Percentiles rank a stretch among this genome's conserved stretches.
These are phyloP conservation scores for Emydura subglobosa DNA, from an alignment of 2,113 vertebrate species.

Conservation along the genomic window DNA sequence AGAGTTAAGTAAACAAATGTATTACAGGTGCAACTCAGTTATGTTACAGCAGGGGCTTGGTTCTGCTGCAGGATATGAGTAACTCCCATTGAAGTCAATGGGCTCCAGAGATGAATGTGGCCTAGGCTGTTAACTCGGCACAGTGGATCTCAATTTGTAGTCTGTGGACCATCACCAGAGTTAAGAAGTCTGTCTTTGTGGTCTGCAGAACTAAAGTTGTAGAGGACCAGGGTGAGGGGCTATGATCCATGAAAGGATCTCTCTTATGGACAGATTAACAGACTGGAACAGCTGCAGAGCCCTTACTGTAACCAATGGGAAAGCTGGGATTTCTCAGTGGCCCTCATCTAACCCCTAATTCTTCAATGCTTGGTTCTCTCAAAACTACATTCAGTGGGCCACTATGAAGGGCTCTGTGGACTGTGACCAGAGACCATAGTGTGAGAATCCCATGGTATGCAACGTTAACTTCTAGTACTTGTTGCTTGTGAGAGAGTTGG, in stretches of 20 bases:
- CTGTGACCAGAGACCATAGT: background rate
- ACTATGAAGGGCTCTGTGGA: too few relatives aligned
- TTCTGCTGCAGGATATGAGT: background rate
- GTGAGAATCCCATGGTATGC: background rate
- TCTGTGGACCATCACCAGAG: background rate
- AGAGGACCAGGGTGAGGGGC: background rate
- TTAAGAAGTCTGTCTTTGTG: background rate
- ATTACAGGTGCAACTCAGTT: background rate
- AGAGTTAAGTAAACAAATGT: background rate
- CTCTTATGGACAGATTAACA: too few relatives aligned
- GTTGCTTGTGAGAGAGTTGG: background rate
- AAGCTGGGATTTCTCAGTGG: too few relatives aligned
- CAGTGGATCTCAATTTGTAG: background rate
- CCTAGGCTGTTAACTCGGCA: background rate
- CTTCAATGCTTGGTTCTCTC: too few relatives aligned
- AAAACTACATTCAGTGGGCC: too few relatives aligned
- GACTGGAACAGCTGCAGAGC: too few relatives aligned
- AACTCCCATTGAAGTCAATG: background rate
- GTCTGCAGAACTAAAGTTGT: background rate
- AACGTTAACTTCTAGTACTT: background rate
- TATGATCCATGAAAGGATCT: background rate
- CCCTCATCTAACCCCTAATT: too few relatives aligned
- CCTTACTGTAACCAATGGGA: too few relatives aligned
- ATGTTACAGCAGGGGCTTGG: background rate
- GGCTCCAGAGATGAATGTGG: background rate